Evolutionary conservation across 2,113 vertebrate genomes (phyloP), one percentile per base, ranked within the genome.

Genomic region (Tyrannus savana): DNA sequence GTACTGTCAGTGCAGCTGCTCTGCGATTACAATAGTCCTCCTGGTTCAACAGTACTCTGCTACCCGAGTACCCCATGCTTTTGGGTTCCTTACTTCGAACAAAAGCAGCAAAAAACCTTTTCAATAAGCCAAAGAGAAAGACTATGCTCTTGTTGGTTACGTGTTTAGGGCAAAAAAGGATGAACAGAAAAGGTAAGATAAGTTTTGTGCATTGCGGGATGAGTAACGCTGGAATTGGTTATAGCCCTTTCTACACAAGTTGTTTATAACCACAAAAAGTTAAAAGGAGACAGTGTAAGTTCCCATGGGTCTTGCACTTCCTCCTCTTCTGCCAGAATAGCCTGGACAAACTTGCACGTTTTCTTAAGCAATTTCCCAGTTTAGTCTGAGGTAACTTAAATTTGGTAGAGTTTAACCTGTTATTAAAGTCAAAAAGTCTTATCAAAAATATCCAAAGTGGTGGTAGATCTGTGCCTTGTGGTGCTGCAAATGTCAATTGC

Each of bases 1-100:
- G 42, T 19, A 83, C 79, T 84, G 89, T 84, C 89, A 67, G 64
- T 21, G 90, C 96, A 96, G 96, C 96, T 96, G 96, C 83, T 93
- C 79, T 59, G 64, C 0, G 22, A 95, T 95, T 90, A 97, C 96
- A 96, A 95, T 86, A 95, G 93, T 27, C 47, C 67, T 86, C 23
- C 88, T 59, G 69, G 86, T 74, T 77, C 90, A 93, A 84, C 86
- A 86, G 55, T 74, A 71, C 59, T 66, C 53, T 71, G 86, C 58
- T 67, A 67, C 50, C 82, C 94, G 74, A 90, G 76, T 46, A 78
- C 21, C 46, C 50, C 66, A 73, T 7, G 55, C 42, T 84, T 76
- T 50, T 60, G 86, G 35, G 68, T 74, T 81, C 25, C 72, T 81
- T 47, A 67, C 55, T 92, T 90, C 77, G 80, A 91, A 91, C 42